Evolutionary conservation across 2,888 invertebrate genomes (phyloP), one percentile per base, ranked within the genome.

Genomic region (Camptogramma bilineatum): DNA sequence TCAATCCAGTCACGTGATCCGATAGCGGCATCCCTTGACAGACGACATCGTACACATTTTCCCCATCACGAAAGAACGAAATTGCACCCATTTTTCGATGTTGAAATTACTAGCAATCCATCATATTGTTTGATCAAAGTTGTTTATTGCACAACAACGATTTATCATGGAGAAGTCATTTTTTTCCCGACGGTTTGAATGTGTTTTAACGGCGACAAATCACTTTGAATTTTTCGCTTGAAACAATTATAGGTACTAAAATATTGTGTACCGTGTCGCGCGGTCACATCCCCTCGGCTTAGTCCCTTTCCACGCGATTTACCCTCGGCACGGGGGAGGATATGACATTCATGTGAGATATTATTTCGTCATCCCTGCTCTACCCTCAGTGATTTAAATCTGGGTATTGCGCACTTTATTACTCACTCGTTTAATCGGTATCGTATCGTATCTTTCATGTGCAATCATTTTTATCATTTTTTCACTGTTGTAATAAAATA

Each of bases 331-430:
- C 82, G 73, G 82, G 82, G 80, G 75, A 75, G 76, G 70, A 77
- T 77, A 75, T 78, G 78, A 78, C 81, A 83, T 82, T 80, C 82
- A 83, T 78, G 80, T 77, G 80, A 80, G 75, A 83, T 81, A 83
- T 85, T 86, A 84, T 86, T 82, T 83, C 80, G 80, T 84, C 85
- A 86, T 83, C 80, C 78, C 69, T 74, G 62, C 70, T 66, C 72
- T 72, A 77, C 85, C 84, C 84, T 78, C 75, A 58, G 73, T 70
- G 78, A 82, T 83, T 81, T 76, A 83, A 84, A 84, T 80, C 81
- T 77, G 68, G 68, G 70, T 80, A 84, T 84, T 84, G 82, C 81
- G 77, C 81, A 85, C 82, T 88, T 88, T 85, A 86, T 86, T 84
- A 84, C 80, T 76, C 73, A 74, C 79, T 76, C 79, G 75, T 82